Base-by-base conservation (phyloP, 2,797 vertebrate genomes). In the Neostethus bicornis region DNA sequence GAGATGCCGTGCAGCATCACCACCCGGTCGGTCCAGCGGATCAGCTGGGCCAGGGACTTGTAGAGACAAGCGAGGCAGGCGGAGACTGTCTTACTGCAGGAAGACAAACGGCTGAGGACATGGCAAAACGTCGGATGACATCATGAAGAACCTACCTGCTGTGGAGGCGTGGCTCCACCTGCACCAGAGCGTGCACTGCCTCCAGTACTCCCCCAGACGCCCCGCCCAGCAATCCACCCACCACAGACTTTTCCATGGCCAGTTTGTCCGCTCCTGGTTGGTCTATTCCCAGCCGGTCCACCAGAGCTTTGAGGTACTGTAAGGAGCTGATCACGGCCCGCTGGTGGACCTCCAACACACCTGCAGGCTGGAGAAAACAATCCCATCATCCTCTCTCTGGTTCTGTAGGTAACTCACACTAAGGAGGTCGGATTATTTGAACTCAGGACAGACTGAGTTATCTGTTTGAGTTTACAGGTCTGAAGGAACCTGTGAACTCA, bases 241-340 rank as follows among this genome's bases (percentile, higher is more conserved):
- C 64, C 0, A 95, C 94, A 57, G 93, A 94, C 84, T 90, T 93
- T 70, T 96, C 93, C 66, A 69, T 58, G 12, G 87, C 92, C 90
- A 94, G 92, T 80, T 94, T 96, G 84, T 95, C 94, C 29, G 93
- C 92, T 3, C 91, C 92, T 93, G 52, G 57, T 38, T 86, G 92
- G 45, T 70, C 67, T 0, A 73, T 13, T 2, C 89, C 93, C 92
- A 97, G 94, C 81, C 94, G 94, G 84, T 97, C 96, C 55, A 97
- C 94, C 41, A 98, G 93, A 3, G 94, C 95, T 86, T 97, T 97
- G 58, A 97, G 97, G 81, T 97, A 98, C 62, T 94, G 92, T 67
- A 98, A 56, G 0, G 96, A 95, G 50, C 91, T 96, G 75, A 96
- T 83, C 0, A 97, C 95, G 0, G 94, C 94, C 66, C 94, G 95